These are phyloP conservation scores for Leguminivora glycinivorella DNA, from an alignment of 1,140 invertebrate species.

Conservation along the genomic window DNA sequence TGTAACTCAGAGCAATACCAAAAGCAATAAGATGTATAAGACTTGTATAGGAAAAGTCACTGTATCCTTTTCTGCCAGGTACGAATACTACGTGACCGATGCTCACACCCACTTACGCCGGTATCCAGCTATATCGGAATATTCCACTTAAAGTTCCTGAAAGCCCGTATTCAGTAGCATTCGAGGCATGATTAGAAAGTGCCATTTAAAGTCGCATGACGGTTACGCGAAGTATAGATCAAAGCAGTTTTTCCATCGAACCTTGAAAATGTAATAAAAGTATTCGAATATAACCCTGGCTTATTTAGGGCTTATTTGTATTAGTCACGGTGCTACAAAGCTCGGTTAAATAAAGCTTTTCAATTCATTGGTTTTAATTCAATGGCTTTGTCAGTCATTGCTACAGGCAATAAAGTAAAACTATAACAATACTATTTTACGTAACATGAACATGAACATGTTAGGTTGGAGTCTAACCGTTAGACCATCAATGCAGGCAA, in stretches of 20 bases:
- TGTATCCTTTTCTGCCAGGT: not conserved
- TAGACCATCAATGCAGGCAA: too few relatives aligned
- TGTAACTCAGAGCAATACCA: constrained; percentile 56
- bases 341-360: constrained; percentile 1
- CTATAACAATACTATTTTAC: too few relatives aligned
- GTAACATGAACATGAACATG: too few relatives aligned
- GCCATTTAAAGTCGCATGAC: constrained; percentile 14
- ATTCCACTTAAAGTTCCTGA: constrained; percentile 20
- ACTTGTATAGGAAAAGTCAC: not conserved
- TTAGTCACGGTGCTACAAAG: not conserved
- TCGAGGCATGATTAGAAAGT: constrained; percentile 17
- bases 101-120: constrained; percentile 59
- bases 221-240: constrained; percentile 17
- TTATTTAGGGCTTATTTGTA: not conserved
- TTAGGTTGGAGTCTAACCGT: too few relatives aligned
- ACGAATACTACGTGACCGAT: constrained; percentile 73
- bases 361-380: too few relatives aligned
- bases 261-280: constrained; percentile 2
- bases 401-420: too few relatives aligned
- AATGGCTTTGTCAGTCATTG: too few relatives aligned
- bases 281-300: not conserved
- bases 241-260: not conserved
- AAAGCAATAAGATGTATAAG: not conserved
- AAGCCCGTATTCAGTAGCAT: constrained; percentile 15
- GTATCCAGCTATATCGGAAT: constrained; percentile 12